Evolutionary conservation across 1,140 invertebrate genomes (phyloP), one percentile per base, ranked within the genome.

Genomic region (Cydia amplana): DNA sequence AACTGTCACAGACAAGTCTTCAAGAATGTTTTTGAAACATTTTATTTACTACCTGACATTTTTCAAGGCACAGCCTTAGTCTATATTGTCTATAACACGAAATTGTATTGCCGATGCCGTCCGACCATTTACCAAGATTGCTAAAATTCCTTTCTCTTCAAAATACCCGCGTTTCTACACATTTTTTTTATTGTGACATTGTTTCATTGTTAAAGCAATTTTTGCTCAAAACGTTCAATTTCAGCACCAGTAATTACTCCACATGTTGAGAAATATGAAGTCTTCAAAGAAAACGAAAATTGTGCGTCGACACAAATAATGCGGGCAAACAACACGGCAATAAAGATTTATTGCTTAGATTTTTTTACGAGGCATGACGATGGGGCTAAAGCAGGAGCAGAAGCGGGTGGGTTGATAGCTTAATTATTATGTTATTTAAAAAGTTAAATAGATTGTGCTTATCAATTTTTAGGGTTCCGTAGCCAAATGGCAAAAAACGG

Each of bases 301-400:
- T 86, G 85, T 84, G 83, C 82, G 82, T 76, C 83, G 78, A 83
- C 85, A 87, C 87, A 90, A 91, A 89, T 90, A 90, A 89, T 87
- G 84, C 79, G 83, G 81, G 78, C 85, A 89, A 91, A 91, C 89
- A 89, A 89, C 89, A 88, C 85, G 83, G 85, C 87, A 88, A 91
- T 91, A 90, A 91, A 90, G 88, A 91, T 91, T 90, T 88, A 91
- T 90, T 88, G 87, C 84, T 72, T 73, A 84, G 87, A 87, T 89
- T 89, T 91, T 91, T 89, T 84, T 72, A 80, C 75, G 49, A 64
- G 63, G 76, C 76, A 76, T 18, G 72, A 5, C 25, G 43, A 10
- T 74, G 75, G 28, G 23, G 12, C 40, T 40, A 78, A 82, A 74
- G 12, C 14, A 76, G 12, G n/a, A 73, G 78, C 43, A 75, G 10